Conservation (phyloP, 1,140 invertebrate species). For the Meloidogyne hapla region DNA sequence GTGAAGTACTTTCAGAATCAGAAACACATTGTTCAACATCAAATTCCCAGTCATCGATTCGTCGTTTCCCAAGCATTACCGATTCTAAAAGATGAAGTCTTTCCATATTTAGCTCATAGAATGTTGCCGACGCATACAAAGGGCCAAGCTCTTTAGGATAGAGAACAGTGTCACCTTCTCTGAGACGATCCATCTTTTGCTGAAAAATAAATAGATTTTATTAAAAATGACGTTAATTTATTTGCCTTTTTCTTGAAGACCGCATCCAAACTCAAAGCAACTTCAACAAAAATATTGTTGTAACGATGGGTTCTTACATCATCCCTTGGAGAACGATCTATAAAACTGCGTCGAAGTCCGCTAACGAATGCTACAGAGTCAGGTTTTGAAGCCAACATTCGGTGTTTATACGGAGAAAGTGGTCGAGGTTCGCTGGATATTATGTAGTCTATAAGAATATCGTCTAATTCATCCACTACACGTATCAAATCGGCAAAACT, state of each 20-base stretch:
- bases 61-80: constrained; percentile 8
- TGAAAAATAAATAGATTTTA: background rate
- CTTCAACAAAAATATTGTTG: constrained; percentile 25
- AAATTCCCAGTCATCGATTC: constrained; percentile 27
- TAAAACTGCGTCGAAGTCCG: constrained; percentile 17
- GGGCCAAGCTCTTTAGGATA: constrained; percentile 3
- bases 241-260: constrained; percentile 11
- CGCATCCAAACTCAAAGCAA: constrained; percentile 10
- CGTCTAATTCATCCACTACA: constrained; percentile 21
- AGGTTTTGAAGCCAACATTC: background rate
- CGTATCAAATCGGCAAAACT: constrained; percentile 26
- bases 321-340: constrained; percentile 1
- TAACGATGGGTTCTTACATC: constrained; percentile 8
- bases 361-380: constrained; percentile 13
- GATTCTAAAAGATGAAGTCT: constrained; percentile 7
- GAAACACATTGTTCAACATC: constrained; percentile 17
- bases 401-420: background rate
- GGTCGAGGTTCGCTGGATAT: background rate
- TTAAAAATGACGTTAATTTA: background rate
- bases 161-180: constrained; percentile 19
- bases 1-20: constrained; percentile 14
- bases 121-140: constrained; percentile 20
- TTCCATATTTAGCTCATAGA: constrained; percentile 17
- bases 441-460: constrained; percentile 22
- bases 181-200: constrained; percentile 17